These are phyloP conservation scores for Physocephala rufipes DNA, from an alignment of 2,888 invertebrate species.

Conservation along the genomic window DNA sequence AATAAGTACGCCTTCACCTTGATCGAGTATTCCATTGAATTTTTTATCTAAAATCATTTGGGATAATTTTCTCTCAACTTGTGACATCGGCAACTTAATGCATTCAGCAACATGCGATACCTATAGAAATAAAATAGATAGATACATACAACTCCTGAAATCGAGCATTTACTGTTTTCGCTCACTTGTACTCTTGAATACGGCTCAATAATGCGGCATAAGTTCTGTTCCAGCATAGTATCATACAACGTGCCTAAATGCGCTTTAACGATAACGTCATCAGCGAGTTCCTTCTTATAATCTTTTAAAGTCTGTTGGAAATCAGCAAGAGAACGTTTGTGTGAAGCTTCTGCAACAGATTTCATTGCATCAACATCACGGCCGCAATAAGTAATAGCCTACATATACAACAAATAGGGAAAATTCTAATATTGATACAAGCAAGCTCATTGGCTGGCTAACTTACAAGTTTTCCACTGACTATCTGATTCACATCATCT, in stretches of 20 bases:
- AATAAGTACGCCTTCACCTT: slow-evolving; percentile 97
- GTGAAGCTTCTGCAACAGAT: slow-evolving; percentile 94
- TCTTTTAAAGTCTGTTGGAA: slow-evolving; percentile 90
- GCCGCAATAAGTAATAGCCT: slow-evolving; percentile 94
- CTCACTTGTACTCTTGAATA: slow-evolving; percentile 91
- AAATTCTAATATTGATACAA: background rate
- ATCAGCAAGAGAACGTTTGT: slow-evolving; percentile 95
- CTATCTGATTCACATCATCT: slow-evolving; percentile 93
- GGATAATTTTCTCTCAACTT: slow-evolving; percentile 98
- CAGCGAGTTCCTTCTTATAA: slow-evolving; percentile 88
- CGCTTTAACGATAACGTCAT: slow-evolving; percentile 96
- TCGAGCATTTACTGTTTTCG: too few relatives aligned
- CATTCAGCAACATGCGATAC: slow-evolving; percentile 89
- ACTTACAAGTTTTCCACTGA: slow-evolving; percentile 87
- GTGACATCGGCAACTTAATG: slow-evolving; percentile 87
- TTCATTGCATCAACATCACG: slow-evolving; percentile 98
- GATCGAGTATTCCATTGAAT: slow-evolving; percentile 96
- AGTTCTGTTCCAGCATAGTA: slow-evolving; percentile 98
- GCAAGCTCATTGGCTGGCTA: too few relatives aligned
- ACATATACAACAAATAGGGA: background rate
- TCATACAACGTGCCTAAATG: slow-evolving; percentile 97
- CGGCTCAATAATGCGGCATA: slow-evolving; percentile 98
- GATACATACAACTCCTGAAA: background rate
- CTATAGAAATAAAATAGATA: slow-evolving; percentile 45
- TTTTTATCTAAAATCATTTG: slow-evolving; percentile 99